These are phyloP conservation scores for Drosophila nigricruria DNA, from an alignment of 2,888 invertebrate genomes.

Conservation along the genomic window DNA sequence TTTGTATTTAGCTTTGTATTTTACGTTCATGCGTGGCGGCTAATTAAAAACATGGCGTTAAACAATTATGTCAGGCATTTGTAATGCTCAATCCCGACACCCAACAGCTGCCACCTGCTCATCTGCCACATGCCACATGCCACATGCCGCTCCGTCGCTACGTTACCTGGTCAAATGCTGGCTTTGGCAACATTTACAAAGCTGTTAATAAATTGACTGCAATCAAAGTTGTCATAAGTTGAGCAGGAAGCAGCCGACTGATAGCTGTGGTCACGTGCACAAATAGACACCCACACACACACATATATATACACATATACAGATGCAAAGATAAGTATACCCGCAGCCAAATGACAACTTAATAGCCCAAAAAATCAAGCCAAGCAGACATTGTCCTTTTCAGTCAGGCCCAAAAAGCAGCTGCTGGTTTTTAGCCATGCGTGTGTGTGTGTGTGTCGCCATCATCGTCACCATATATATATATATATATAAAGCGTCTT, in stretches of 20 bases:
- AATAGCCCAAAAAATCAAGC: slow-evolving; percentile 67
- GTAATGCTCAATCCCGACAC: slow-evolving; percentile 32
- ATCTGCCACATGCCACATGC: slow-evolving; percentile 7
- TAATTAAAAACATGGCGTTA: slow-evolving; percentile 77
- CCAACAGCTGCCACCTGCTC: slow-evolving; percentile 20
- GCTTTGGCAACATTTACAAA: slow-evolving; percentile 38
- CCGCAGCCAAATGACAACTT: slow-evolving; percentile 78
- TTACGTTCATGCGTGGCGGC: slow-evolving; percentile 58
- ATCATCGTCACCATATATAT: slow-evolving; percentile 41
- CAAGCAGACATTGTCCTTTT: slow-evolving; percentile 70
- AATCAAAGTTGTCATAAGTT: slow-evolving; percentile 79
- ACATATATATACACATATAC: slow-evolving; percentile 7
- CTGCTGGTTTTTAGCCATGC: slow-evolving; percentile 56
- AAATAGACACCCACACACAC: slow-evolving; percentile 30
- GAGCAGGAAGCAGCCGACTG: slow-evolving; percentile 42
- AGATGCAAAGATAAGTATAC: slow-evolving; percentile 51
- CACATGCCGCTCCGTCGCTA: slow-evolving; percentile 10
- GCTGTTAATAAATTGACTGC: slow-evolving; percentile 77
- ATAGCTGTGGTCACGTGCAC: slow-evolving; percentile 66
- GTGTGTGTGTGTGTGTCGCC: slow-evolving; percentile 31
- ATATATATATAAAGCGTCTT: slow-evolving; percentile 22
- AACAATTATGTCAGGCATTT: slow-evolving; percentile 77
- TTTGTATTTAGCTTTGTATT: slow-evolving; percentile 43
- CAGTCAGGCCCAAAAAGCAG: slow-evolving; percentile 27
- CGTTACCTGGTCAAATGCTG: slow-evolving; percentile 44